phyloP scores from a whole-genome alignment of 92 coral and sea anemone genomes.

The Actinostola sp. region DNA sequence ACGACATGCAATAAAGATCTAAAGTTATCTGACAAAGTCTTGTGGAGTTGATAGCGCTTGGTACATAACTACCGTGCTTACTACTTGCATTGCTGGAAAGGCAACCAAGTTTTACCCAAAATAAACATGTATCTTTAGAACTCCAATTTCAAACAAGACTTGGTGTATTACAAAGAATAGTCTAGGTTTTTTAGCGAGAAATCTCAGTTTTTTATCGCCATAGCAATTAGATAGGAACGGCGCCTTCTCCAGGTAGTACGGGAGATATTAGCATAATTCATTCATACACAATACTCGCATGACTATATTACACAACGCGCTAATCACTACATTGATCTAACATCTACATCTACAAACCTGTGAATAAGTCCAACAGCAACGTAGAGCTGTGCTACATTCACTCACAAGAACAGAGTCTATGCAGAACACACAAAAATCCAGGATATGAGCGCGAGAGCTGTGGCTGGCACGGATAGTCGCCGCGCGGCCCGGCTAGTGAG shows the following conservation, averaged over 20 bases:
- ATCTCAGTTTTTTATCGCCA: background rate
- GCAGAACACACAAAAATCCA: background rate
- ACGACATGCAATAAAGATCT: too few species aligned
- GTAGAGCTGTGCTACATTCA: slow-evolving; percentile 33
- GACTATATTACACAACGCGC: background rate
- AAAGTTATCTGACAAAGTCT: too few species aligned
- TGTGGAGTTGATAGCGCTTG: too few species aligned
- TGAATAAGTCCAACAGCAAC: slow-evolving; percentile 24
- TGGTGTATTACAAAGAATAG: background rate
- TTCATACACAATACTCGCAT: slow-evolving; percentile 2
- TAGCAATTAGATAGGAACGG: slow-evolving; percentile 1
- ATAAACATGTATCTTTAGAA: too few species aligned
- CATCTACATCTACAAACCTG: slow-evolving; percentile 12
- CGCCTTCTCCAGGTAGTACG: slow-evolving; percentile 5
- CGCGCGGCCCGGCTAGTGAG: slow-evolving; percentile 6
- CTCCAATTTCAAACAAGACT: too few species aligned
- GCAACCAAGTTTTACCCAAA: too few species aligned
- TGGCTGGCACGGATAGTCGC: slow-evolving; percentile 34
- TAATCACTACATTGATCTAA: background rate
- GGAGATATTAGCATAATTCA: slow-evolving; percentile 8
- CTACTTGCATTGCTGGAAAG: too few species aligned
- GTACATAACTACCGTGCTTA: too few species aligned
- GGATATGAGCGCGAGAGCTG: background rate
- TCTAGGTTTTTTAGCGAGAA: background rate
- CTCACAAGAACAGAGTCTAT: background rate